These are phyloP conservation scores for Epizoanthus scotinus DNA, from an alignment of 92 coral and sea anemone species.

Conservation along the genomic window DNA sequence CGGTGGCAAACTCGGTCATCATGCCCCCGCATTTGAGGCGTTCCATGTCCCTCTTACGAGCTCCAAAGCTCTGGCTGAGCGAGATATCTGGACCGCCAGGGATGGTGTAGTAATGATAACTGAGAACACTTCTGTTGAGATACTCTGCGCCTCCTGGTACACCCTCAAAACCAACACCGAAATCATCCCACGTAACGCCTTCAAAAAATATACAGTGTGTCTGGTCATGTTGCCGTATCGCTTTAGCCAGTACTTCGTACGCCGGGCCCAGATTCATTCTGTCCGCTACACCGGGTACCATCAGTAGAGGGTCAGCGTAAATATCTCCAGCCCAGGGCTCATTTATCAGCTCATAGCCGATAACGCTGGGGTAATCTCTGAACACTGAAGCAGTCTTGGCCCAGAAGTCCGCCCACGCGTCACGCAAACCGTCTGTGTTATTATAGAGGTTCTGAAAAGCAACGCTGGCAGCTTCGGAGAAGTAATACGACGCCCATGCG, in stretches of 20 bases:
- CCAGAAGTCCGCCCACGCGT: constrained; percentile 95
- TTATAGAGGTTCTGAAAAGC: constrained; percentile 93
- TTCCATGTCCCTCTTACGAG: constrained; percentile 64
- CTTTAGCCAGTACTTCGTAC: constrained; percentile 81
- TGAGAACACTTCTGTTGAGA: constrained; percentile 86
- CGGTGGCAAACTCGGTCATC: constrained; percentile 82
- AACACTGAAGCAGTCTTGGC: constrained; percentile 84
- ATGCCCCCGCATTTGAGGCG: constrained; percentile 87
- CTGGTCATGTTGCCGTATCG: constrained; percentile 82
- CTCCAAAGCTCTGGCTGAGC: constrained; percentile 69
- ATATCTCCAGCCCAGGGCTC: constrained; percentile 98
- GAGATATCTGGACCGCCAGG: constrained; percentile 65
- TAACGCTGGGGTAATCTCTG: constrained; percentile 72
- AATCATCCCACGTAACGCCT: constrained; percentile 95
- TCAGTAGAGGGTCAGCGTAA: constrained; percentile 77
- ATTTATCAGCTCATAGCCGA: constrained; percentile 94
- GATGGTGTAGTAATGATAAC: constrained; percentile 83
- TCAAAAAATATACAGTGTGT: constrained; percentile 91
- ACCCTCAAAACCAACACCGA: constrained; percentile 83
- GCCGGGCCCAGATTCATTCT: constrained; percentile 85
- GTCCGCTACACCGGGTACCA: constrained; percentile 87
- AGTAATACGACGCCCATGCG: constrained; percentile 79
- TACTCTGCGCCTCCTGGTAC: constrained; percentile 92
- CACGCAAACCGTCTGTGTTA: constrained; percentile 83
- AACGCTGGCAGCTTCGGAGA: constrained; percentile 87